Base-by-base conservation (phyloP, 2,797 vertebrate species). In the Rhinoraja longicauda region DNA sequence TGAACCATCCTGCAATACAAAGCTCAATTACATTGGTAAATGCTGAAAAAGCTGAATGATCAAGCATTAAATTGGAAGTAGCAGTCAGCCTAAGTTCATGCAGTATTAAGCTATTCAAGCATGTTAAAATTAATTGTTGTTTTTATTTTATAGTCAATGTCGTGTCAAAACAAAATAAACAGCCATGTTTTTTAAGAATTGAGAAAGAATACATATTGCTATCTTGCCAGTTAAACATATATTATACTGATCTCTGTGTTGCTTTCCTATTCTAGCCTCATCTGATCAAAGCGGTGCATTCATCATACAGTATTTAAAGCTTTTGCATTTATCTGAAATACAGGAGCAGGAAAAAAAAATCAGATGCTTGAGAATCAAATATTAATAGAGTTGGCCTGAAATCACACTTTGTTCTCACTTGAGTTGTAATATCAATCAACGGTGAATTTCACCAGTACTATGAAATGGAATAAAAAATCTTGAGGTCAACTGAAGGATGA, bases 311-410 rank as follows among this genome's bases (percentile, higher is more conserved):
- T 39, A 88, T 88, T 67, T 88, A 67, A 88, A 67, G 64, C 64
- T 36, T 32, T 21, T 62, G 10, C n/a, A 88, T 88, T 88, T 88
- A 7, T 5, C 19, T 64, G 62, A 88, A 88, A 88, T 64, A 64
- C 59, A 88, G 59, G 5, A 88, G 24, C 45, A 53, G 4, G 45
- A 57, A 53, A 84, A 84, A 88, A 67, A 7, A 88, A 1, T 88
- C 7, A 36, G 17, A 67, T 29, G n/a, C 0, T 82, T 64, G 32
- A 67, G 59, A 67, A 67, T 88, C n/a, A 67, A 88, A 88, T 88
- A 88, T 88, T 67, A 88, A 67, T 88, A 67, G 62, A 67, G 29
- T 67, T 19, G 8, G n/a, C 84, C 84, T 67, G 84, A 88, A 88
- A 88, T 32, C 62, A 64, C 29, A 88, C n/a, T 67, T 21, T 36